phyloP scores from a whole-genome alignment of 2,113 vertebrate species.

The Pedionomus torquatus region DNA sequence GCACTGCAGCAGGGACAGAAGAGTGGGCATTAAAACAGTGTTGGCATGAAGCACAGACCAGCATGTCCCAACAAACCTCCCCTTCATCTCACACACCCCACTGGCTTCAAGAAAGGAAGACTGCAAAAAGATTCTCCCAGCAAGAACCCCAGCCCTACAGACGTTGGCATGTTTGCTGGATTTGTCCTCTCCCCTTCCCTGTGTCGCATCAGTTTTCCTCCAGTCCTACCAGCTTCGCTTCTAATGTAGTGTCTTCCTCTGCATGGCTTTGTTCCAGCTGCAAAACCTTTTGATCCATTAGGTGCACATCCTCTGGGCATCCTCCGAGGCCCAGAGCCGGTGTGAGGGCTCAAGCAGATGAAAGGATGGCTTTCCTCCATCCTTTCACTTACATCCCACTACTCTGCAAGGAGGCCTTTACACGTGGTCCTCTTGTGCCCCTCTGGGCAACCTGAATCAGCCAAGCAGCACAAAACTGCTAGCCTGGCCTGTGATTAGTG shows the following conservation, averaged over 20 bases:
- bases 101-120: not conserved
- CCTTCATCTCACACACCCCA: rapidly evolving
- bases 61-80: not conserved
- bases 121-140: not conserved
- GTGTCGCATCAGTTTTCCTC: not conserved
- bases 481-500: not conserved
- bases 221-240: not conserved
- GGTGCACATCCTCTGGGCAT: not conserved
- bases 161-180: not conserved
- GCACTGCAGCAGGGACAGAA: constrained; percentile 72
- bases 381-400: not conserved
- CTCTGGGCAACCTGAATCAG: not conserved
- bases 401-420: not conserved
- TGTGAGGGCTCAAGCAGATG: not conserved
- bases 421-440: not conserved
- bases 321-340: not conserved
- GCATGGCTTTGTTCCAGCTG: not conserved
- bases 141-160: not conserved
- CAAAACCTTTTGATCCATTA: not conserved
- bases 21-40: not conserved
- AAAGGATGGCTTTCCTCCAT: not conserved
- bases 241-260: not conserved
- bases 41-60: not conserved
- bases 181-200: not conserved
- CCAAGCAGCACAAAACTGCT: not conserved